Evolutionary conservation across 2,888 invertebrate genomes (phyloP), one percentile per base, ranked within the genome.

Genomic region (Epirrita christyi): DNA sequence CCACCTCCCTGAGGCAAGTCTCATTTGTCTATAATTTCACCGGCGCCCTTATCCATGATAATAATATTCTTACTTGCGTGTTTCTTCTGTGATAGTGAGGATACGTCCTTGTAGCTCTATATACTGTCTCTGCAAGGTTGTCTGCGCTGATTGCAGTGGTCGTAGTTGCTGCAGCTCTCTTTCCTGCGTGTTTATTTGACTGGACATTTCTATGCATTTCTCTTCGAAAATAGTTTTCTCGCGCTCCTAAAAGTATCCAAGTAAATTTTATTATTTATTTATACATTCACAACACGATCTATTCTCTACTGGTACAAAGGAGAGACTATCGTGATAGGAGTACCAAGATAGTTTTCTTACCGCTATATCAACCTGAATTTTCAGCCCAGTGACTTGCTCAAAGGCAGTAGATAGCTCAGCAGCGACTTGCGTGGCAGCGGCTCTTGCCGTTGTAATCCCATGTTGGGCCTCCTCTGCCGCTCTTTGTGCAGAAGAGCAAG

Each of bases 181-280:
- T 57, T 88, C 85, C 32, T 84, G 55, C 2, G 58, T 50, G 47
- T 63, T 72, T 21, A 82, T 60, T 68, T 84, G 80, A 2, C 57
- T 63, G 1, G 77, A 72, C 69, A 85, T 71, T 59, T 89, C 89
- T 0, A 68, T 44, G 62, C 79, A 85, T 55, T 84, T 83, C 10
- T 86, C 86, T 80, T 90, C 88, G 48, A 86, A 70, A 15, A 83
- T 71, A 1, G 53, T 61, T 34, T 85, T 75, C 61, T 90, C 86
- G n/a, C 85, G 81, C 40, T 89, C 88, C 91, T 91, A 54, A 49
- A 60, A 41, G 3, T 37, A 15, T 27, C n/a, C 14, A 8, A 4
- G n/a, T n/a, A 32, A 9, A 7, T 9, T 7, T 32, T 7, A 32
- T 32, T 7, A 32, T 5, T 32, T 6, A 32, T 0, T 1, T 7